These are phyloP conservation scores for Phainopepla nitens DNA, from an alignment of 2,113 vertebrate genomes.

Conservation along the genomic window DNA sequence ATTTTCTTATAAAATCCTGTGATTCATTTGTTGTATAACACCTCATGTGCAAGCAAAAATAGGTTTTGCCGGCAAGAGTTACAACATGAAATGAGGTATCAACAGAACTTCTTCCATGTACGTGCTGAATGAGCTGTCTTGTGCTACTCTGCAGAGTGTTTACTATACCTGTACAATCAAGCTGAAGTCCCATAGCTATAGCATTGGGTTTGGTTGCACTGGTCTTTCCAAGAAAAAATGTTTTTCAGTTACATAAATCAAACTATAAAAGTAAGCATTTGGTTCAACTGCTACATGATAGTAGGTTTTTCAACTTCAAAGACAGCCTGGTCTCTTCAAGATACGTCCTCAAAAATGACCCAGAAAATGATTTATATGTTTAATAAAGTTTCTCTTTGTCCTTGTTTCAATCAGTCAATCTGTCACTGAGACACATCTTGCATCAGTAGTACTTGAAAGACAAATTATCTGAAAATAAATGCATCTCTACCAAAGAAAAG, in stretches of 20 bases:
- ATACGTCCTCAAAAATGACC: not conserved
- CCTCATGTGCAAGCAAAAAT: not conserved
- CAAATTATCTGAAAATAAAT: not conserved
- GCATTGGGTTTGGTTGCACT: rapidly evolving
- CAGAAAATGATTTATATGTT: not conserved
- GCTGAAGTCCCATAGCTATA: not conserved
- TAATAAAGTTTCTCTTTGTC: not conserved
- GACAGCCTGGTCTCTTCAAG: not conserved
- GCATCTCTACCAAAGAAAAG: not conserved
- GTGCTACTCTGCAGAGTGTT: not conserved
- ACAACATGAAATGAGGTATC: not conserved
- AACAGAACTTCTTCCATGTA: not conserved
- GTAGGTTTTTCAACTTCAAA: not conserved
- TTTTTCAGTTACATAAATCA: not conserved
- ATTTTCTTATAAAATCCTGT: not conserved
- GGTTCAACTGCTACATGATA: rapidly evolving
- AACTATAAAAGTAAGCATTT: not conserved
- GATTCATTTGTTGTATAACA: not conserved
- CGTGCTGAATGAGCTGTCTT: not conserved
- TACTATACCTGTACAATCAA: not conserved
- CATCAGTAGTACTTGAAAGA: not conserved
- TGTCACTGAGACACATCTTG: not conserved
- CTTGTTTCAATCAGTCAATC: not conserved
- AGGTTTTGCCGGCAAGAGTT: not conserved
- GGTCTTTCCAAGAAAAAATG: not conserved